Evolutionary conservation across 2,888 invertebrate genomes (phyloP).

Genomic region (Melinaea menophilus): DNA sequence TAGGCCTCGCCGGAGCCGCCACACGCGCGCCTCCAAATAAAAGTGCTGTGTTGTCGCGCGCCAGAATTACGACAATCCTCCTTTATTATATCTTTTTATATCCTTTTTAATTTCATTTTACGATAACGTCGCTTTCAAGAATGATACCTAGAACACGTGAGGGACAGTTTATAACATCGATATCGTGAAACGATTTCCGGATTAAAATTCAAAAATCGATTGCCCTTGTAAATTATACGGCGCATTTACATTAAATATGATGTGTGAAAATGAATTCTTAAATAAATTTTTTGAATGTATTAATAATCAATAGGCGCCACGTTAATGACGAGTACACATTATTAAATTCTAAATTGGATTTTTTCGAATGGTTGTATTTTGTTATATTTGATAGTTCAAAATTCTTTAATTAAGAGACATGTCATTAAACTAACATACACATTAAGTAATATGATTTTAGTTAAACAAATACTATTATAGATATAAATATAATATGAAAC

Average conservation of each 20-base stretch:
- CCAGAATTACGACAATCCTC: conserved; percentile 74
- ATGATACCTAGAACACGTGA: conserved; percentile 26
- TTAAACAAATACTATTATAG: too few species aligned
- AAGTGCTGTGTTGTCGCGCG: conserved; percentile 75
- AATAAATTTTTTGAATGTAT: conserved; percentile 13
- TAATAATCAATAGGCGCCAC: conserved; percentile 14
- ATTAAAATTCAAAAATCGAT: conserved; percentile 15
- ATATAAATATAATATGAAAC: neutral
- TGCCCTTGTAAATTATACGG: conserved; percentile 19
- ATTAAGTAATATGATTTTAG: too few species aligned
- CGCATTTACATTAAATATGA: conserved; percentile 21
- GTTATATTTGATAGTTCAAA: neutral
- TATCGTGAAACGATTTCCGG: conserved; percentile 6
- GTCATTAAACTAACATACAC: too few species aligned
- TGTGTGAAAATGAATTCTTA: conserved; percentile 17
- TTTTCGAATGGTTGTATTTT: conserved; percentile 1
- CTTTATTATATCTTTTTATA: conserved; percentile 75
- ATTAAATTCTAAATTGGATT: neutral
- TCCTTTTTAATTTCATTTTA: conserved; percentile 76
- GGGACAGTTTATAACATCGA: conserved; percentile 12
- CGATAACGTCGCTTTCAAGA: conserved; percentile 61
- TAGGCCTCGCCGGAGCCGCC: conserved; percentile 53
- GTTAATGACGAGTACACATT: conserved; percentile 4
- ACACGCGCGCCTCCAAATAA: conserved; percentile 71
- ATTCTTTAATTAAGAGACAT: too few species aligned